Evolutionary conservation across 1,140 invertebrate genomes (phyloP).

Genomic region (Odontomachus brunneus): DNA sequence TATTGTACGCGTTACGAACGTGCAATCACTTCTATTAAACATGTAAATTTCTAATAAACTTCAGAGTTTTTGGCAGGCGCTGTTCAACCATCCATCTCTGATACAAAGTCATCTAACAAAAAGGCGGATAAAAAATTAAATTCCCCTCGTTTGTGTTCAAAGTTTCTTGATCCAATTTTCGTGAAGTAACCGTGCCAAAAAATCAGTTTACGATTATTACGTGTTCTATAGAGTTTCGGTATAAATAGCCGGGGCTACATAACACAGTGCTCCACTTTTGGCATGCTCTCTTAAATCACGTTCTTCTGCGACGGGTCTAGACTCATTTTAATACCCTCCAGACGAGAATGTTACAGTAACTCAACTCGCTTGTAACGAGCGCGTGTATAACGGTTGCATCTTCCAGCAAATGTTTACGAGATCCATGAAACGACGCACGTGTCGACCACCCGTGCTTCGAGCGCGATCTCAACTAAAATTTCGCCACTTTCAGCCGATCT

Average conservation of each 20-base stretch:
- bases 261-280: slow-evolving; percentile 25
- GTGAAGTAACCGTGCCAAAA: slow-evolving; percentile 20
- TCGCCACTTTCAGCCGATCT: neutral
- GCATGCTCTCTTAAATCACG: slow-evolving; percentile 51
- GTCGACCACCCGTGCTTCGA: slow-evolving; percentile 27
- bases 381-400: slow-evolving; percentile 40
- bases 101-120: too few species aligned
- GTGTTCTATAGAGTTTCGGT: slow-evolving; percentile 47
- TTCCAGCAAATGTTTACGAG: slow-evolving; percentile 35
- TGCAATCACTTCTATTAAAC: too few species aligned
- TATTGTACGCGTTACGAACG: too few species aligned
- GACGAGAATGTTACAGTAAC: slow-evolving; percentile 57
- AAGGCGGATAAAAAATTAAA: neutral
- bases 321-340: neutral
- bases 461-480: neutral
- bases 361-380: slow-evolving; percentile 43
- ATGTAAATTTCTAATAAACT: too few species aligned
- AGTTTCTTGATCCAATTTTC: slow-evolving; percentile 50
- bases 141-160: neutral
- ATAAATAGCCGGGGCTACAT: slow-evolving; percentile 61
- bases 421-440: slow-evolving; percentile 15
- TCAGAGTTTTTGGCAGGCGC: too few species aligned
- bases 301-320: slow-evolving; percentile 44
- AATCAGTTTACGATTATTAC: slow-evolving; percentile 65
- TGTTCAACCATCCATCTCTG: too few species aligned